Percentiles rank a stretch among this genome's conserved stretches.
phyloP scores from a whole-genome alignment of 1,140 invertebrate genomes.

The Neomicropteryx cornuta region DNA sequence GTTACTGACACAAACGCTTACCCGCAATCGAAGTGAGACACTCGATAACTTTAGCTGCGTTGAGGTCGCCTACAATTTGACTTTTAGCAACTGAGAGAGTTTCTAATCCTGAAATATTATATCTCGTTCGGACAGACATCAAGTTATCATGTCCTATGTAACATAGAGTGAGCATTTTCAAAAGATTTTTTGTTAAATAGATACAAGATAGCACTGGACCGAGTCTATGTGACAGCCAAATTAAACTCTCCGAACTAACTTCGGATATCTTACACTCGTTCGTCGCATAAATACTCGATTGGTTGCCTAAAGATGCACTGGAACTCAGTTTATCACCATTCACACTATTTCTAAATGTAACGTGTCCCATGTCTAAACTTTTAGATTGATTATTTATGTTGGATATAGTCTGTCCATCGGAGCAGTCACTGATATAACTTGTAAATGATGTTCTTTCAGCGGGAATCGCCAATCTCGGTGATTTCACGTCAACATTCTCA shows the following conservation, averaged over 20 bases:
- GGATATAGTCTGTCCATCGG: no score
- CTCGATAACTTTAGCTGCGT: slow-evolving; percentile 74
- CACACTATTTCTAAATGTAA: no score
- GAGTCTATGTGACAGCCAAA: slow-evolving; percentile 87
- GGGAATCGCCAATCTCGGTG: no score
- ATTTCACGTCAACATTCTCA: no score
- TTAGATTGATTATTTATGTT: no score
- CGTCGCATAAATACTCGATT: slow-evolving; percentile 18
- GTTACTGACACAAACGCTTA: slow-evolving; percentile 23
- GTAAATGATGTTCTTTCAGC: no score
- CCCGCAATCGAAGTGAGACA: slow-evolving; percentile 77
- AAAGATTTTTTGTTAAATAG: slow-evolving; percentile 80
- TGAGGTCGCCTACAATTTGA: slow-evolving; percentile 64
- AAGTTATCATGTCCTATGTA: slow-evolving; percentile 82
- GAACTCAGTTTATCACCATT: slow-evolving; percentile 7
- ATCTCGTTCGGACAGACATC: slow-evolving; percentile 26
- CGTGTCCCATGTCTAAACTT: no score
- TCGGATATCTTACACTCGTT: slow-evolving; percentile 66
- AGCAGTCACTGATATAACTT: no score
- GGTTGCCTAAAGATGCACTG: no score
- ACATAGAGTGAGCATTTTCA: slow-evolving; percentile 88
- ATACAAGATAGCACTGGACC: slow-evolving; percentile 89
- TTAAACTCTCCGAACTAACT: slow-evolving; percentile 81
- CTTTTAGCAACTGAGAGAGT: slow-evolving; percentile 45
- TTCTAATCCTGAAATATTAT: slow-evolving; percentile 36